phyloP scores from a whole-genome alignment of 2,113 vertebrate species.

The Rana temporaria region DNA sequence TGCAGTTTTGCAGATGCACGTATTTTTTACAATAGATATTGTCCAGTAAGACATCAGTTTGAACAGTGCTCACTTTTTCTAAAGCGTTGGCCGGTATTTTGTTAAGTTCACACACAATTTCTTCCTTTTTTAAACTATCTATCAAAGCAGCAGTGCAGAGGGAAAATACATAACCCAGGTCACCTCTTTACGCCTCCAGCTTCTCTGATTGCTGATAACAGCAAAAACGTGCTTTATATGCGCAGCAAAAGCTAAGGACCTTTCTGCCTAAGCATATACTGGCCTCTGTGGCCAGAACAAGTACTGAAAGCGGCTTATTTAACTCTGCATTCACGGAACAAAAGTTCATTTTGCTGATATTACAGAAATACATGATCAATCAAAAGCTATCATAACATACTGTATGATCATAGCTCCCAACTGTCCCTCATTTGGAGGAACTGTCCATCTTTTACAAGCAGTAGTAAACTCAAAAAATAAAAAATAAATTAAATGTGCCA shows the following conservation, averaged over 20 bases:
- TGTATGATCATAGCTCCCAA: too few species aligned
- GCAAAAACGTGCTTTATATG: constrained; percentile 25
- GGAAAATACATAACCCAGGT: constrained; percentile 31
- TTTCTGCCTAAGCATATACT: constrained; percentile 15
- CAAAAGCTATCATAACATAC: neutral
- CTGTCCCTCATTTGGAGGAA: too few species aligned
- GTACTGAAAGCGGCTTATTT: constrained; percentile 7
- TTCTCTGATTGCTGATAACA: constrained; percentile 40
- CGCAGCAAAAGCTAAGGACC: constrained; percentile 21
- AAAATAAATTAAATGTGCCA: too few species aligned
- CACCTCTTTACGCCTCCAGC: constrained; percentile 14
- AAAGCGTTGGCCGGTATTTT: constrained; percentile 17
- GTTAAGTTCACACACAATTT: constrained; percentile 41
- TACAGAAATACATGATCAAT: neutral
- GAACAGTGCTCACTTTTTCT: neutral
- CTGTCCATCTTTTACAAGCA: too few species aligned
- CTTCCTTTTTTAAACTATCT: constrained; percentile 43
- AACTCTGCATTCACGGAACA: neutral
- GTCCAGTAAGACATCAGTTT: neutral
- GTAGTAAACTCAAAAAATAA: too few species aligned
- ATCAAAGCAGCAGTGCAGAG: constrained; percentile 27
- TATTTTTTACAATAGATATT: neutral
- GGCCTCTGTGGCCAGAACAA: constrained; percentile 8
- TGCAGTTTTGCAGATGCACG: too few species aligned
- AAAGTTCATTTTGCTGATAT: constrained; percentile 3